A percentile compares a stretch with the other conserved stretches of the same genome.
Conservation (phyloP, 2,888 invertebrate genomes). For the Trachelus iudaicus region DNA sequence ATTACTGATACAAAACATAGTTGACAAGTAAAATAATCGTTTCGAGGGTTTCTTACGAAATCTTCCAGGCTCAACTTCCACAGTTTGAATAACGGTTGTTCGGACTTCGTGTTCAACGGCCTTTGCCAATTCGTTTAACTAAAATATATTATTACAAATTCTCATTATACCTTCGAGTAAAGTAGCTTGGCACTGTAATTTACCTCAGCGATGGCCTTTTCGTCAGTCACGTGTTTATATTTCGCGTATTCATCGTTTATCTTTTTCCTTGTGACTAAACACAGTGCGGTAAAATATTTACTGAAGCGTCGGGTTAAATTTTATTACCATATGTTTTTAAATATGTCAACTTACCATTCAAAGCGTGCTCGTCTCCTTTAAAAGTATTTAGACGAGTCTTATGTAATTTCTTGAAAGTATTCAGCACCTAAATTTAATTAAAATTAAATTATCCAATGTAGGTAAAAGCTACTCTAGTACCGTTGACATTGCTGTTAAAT, state of each 20-base stretch:
- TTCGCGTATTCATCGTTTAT: slow-evolving; percentile 82
- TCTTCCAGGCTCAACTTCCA: slow-evolving; percentile 74
- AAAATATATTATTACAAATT: slow-evolving; percentile 43
- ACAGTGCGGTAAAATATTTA: slow-evolving; percentile 9
- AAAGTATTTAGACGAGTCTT: slow-evolving; percentile 76
- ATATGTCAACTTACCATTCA: slow-evolving; percentile 62
- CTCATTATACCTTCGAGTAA: slow-evolving; percentile 13
- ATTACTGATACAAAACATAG: too few relatives aligned
- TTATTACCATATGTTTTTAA: background rate
- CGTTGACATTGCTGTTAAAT: too few relatives aligned
- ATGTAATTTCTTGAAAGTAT: slow-evolving; percentile 79
- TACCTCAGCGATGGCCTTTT: slow-evolving; percentile 74
- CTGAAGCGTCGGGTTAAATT: background rate
- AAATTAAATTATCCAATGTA: slow-evolving; percentile 2
- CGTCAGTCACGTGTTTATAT: slow-evolving; percentile 73
- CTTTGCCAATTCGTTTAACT: slow-evolving; percentile 77
- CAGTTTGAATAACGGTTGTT: slow-evolving; percentile 80
- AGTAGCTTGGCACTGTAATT: slow-evolving; percentile 30
- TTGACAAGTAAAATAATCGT: too few relatives aligned
- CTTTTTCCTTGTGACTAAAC: slow-evolving; percentile 72
- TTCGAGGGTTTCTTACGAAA: slow-evolving; percentile 68
- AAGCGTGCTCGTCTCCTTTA: slow-evolving; percentile 73
- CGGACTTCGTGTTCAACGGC: slow-evolving; percentile 78
- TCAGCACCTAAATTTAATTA: slow-evolving; percentile 71
- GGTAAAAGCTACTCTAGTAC: background rate